These are phyloP conservation scores for Phyllostomus hastatus DNA, from an alignment of 2,113 vertebrate genomes.

Conservation along the genomic window DNA sequence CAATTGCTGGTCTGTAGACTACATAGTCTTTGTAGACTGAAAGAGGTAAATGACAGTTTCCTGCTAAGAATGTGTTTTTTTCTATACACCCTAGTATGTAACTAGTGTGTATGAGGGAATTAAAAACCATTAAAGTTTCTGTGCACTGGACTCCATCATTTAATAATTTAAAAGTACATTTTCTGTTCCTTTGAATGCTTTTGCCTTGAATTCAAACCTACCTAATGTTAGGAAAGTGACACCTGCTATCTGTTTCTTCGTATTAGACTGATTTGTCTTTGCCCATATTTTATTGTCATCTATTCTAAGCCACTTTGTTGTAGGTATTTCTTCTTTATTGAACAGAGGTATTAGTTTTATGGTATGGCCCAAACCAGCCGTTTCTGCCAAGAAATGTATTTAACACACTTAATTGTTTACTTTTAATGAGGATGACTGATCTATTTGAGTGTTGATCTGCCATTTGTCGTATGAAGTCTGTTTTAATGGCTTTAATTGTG, in stretches of 20 bases:
- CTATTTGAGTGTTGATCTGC: not conserved
- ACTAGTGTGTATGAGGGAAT: not conserved
- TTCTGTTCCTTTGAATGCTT: not conserved
- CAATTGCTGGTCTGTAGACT: not conserved
- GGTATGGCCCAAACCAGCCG: not conserved
- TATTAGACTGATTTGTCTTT: not conserved
- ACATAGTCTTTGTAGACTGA: too few species aligned
- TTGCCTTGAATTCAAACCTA: not conserved
- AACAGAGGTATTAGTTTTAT: not conserved
- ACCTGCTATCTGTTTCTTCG: not conserved
- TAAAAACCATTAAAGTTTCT: not conserved
- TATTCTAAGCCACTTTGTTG: not conserved
- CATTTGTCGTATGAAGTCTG: not conserved
- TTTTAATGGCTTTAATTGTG: conserved; percentile 5
- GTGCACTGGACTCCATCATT: not conserved
- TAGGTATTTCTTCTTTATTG: not conserved
- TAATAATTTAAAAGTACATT: not conserved
- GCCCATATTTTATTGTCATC: not conserved
- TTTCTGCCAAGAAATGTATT: not conserved
- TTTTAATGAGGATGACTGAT: not conserved
- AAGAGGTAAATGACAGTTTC: not conserved
- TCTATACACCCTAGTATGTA: not conserved
- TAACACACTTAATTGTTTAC: not conserved
- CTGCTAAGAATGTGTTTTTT: not conserved
- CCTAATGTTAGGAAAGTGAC: not conserved